Base-by-base conservation (phyloP, 2,888 invertebrate species). In the Megalurothrips usitatus region DNA sequence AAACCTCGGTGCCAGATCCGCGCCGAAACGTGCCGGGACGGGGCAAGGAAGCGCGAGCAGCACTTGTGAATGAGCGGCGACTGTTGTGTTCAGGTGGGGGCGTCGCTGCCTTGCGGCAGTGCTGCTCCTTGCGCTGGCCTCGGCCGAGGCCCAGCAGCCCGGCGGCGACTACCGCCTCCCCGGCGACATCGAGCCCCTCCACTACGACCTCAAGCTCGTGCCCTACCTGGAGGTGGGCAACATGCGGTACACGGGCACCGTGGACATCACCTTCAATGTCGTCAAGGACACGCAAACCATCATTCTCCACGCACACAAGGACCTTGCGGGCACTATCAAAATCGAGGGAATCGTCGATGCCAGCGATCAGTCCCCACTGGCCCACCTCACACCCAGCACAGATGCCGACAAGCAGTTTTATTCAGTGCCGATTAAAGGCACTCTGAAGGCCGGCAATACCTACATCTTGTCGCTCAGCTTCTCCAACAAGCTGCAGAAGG, bases 161-260 rank as follows among this genome's bases (percentile, higher is more conserved):
- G 68, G 68, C 68, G 68, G 68, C 26, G 79, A 79, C 52, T 82
- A 81, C 79, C 81, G 82, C n/a, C 81, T 83, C 3, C 82, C 82
- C n/a, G 19, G 19, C 1, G 68, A 68, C 2, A n/a, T 82, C 79
- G n/a, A 47, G 12, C 82, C 82, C 0, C 14, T 28, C 9, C 63
- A 58, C 58, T 82, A 82, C 78, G 80, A 80, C 19, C 48, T 82
- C 68, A 78, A 78, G 19, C 79, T 82, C 0, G 79, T 80, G 26
- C 82, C 82, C 23, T 80, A 78, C 78, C 26, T 82, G 28, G 78
- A 80, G 78, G 47, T 19, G 75, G 82, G 47, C 63, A 79, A 80
- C 28, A 79, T 78, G 26, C 81, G 81, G 19, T 82, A 81, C 48
- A 47, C 48, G 26, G 82, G 82, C 78, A 52, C 78, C 43, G 81